phyloP scores from a whole-genome alignment of 1,140 invertebrate genomes.

The Drosophila quadrilineata region DNA sequence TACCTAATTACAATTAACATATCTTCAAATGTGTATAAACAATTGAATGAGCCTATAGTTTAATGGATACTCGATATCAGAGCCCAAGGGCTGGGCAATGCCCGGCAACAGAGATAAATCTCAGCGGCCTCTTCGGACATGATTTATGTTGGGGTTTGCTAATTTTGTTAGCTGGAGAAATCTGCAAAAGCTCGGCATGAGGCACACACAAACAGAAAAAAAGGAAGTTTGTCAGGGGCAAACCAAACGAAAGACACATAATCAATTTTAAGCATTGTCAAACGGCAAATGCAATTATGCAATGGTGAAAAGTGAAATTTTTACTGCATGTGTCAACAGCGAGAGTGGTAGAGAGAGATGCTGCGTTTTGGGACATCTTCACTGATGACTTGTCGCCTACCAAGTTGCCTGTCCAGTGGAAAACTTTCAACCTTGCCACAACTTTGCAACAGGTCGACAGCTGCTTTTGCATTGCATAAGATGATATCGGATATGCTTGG shows the following conservation, averaged over 20 bases:
- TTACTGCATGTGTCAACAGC: slow-evolving; percentile 75
- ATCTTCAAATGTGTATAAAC: slow-evolving; percentile 6
- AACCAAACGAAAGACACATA: slow-evolving; percentile 47
- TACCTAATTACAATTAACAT: slow-evolving; percentile 42
- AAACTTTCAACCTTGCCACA: slow-evolving; percentile 52
- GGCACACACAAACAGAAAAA: too few relatives aligned
- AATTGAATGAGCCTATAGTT: slow-evolving; percentile 3
- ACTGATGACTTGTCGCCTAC: slow-evolving; percentile 57
- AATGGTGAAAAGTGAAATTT: slow-evolving; percentile 76
- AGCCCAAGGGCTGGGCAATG: background rate
- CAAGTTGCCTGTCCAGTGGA: slow-evolving; percentile 24
- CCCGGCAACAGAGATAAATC: background rate
- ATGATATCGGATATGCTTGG: slow-evolving; percentile 55
- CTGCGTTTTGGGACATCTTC: slow-evolving; percentile 66
- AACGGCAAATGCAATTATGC: slow-evolving; percentile 78
- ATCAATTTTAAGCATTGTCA: slow-evolving; percentile 80
- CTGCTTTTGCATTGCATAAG: slow-evolving; percentile 55
- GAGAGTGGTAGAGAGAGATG: slow-evolving; percentile 20
- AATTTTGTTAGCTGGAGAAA: slow-evolving; percentile 65
- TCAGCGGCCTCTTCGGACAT: slow-evolving; percentile 1
- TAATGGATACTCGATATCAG: too few relatives aligned
- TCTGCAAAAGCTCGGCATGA: slow-evolving; percentile 38
- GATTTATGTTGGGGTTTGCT: slow-evolving; percentile 62
- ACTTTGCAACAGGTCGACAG: slow-evolving; percentile 65
- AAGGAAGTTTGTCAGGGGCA: slow-evolving; percentile 50